Evolutionary conservation across 2,797 vertebrate genomes (phyloP).

Genomic region (Tapirus indicus): DNA sequence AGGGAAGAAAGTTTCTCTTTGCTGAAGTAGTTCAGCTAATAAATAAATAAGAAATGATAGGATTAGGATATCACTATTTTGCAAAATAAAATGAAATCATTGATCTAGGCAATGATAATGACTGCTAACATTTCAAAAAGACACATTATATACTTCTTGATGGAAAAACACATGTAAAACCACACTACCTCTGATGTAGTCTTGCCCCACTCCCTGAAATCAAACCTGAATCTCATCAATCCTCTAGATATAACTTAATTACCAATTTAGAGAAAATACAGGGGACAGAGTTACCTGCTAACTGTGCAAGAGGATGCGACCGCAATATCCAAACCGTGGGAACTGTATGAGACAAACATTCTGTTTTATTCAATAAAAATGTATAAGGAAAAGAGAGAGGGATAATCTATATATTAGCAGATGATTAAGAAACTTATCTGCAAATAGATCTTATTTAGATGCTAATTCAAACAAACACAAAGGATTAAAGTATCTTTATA

Average conservation of each 20-base stretch:
- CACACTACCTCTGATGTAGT: neutral
- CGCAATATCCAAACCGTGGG: neutral
- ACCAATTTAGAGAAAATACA: neutral
- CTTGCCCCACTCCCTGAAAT: neutral
- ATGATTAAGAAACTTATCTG: neutral
- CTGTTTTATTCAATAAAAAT: neutral
- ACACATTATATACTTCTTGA: neutral
- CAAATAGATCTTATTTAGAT: neutral
- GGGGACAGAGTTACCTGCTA: neutral
- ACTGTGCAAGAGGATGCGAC: neutral
- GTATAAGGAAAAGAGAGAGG: neutral
- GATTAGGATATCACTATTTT: conserved; percentile 2
- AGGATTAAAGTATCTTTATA: neutral
- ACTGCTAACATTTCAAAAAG: neutral
- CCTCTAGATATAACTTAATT: neutral
- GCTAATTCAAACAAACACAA: neutral
- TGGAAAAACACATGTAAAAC: neutral
- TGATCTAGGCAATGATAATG: neutral
- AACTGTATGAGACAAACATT: neutral
- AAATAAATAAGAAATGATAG: neutral
- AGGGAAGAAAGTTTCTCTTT: neutral
- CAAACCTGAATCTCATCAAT: neutral
- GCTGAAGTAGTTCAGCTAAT: neutral
- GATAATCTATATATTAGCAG: neutral
- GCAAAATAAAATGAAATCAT: neutral